phyloP scores from a whole-genome alignment of 2,888 invertebrate genomes.

The Amorpha juglandis region DNA sequence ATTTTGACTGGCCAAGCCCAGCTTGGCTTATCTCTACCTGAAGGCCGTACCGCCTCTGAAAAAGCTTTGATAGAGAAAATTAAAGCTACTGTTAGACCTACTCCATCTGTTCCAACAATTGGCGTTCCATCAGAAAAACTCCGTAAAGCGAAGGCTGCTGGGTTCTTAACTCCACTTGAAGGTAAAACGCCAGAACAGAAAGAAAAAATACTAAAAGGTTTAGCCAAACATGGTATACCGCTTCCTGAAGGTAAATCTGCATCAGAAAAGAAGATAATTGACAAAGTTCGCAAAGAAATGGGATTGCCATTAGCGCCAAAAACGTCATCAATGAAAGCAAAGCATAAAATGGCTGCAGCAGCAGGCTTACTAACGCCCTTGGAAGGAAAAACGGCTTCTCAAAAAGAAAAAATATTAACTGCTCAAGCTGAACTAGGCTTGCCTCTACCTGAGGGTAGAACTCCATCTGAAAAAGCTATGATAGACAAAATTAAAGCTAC shows the following conservation, averaged over 20 bases:
- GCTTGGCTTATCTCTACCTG: conserved; percentile 44
- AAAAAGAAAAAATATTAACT: conserved; percentile 46
- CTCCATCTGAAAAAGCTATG: conserved; percentile 45
- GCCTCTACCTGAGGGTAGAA: conserved; percentile 46
- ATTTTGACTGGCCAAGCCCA: conserved; percentile 41
- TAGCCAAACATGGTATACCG: conserved; percentile 39
- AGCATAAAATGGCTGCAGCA: conserved; percentile 40
- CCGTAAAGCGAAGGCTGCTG: conserved; percentile 41
- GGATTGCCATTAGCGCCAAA: conserved; percentile 43
- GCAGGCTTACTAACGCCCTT: conserved; percentile 44
- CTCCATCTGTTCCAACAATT: background rate
- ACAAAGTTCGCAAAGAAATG: conserved; percentile 34
- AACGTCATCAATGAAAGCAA: conserved; percentile 33
- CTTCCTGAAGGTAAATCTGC: conserved; percentile 40
- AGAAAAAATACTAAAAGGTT: conserved; percentile 44
- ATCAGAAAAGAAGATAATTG: conserved; percentile 37
- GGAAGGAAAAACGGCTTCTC: conserved; percentile 43
- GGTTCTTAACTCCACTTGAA: conserved; percentile 46
- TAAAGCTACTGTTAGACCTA: conserved; percentile 28
- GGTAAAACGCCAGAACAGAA: conserved; percentile 44
- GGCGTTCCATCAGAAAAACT: conserved; percentile 32
- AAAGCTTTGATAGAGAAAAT: conserved; percentile 43
- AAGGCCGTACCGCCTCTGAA: conserved; percentile 47
- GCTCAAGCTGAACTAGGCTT: conserved; percentile 42
- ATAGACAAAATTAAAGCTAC: conserved; percentile 39